Evolutionary conservation across 2,113 vertebrate genomes (phyloP).

Genomic region (Crotalus tigris): DNA sequence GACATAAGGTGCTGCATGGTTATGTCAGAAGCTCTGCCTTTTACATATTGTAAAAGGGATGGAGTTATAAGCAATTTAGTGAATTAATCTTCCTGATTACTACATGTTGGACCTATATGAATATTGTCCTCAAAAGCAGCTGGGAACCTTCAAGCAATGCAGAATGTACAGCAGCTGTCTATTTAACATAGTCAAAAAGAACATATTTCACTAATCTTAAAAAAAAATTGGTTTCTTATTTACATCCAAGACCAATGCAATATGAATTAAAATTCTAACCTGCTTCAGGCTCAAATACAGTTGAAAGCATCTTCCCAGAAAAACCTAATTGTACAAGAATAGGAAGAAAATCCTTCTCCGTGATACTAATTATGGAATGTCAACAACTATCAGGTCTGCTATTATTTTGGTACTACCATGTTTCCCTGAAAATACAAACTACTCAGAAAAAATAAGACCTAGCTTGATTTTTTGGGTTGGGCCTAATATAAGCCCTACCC

Average conservation of each 20-base stretch:
- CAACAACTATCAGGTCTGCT: neutral
- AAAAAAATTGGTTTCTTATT: neutral
- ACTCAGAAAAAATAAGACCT: no score
- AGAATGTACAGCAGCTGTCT: neutral
- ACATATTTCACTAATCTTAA: neutral
- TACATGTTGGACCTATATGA: neutral
- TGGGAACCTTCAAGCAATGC: neutral
- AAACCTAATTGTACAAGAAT: neutral
- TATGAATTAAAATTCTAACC: neutral
- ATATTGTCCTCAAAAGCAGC: neutral
- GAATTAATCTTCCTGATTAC: neutral
- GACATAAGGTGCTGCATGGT: neutral
- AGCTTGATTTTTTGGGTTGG: no score
- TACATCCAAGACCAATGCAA: neutral
- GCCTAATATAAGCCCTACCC: no score
- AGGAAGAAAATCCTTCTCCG: neutral
- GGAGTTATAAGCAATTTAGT: neutral
- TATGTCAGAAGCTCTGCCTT: neutral
- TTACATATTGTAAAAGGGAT: neutral
- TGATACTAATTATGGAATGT: neutral
- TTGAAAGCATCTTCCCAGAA: neutral
- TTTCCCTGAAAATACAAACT: no score
- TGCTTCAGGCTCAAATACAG: neutral
- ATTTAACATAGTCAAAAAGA: neutral
- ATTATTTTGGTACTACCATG: neutral